These are phyloP conservation scores for Oryctes rhinoceros DNA, from an alignment of 1,140 invertebrate genomes.

Conservation along the genomic window DNA sequence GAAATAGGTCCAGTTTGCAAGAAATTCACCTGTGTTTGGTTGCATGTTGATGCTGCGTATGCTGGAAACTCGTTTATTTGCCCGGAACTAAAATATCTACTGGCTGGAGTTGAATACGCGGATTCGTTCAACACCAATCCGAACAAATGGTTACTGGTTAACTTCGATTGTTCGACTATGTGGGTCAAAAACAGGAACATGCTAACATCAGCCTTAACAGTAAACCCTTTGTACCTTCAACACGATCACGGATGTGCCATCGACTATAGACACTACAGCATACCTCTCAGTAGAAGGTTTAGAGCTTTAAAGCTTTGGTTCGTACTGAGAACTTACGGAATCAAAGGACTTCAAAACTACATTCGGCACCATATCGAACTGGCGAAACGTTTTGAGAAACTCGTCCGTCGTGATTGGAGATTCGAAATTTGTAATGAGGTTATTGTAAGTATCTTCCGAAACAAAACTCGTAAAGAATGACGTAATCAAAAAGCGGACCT, in stretches of 20 bases:
- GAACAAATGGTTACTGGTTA: conserved; percentile 97
- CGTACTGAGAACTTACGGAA: conserved; percentile 92
- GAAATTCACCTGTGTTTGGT: conserved; percentile 81
- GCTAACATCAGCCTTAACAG: conserved; percentile 85
- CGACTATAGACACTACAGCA: conserved; percentile 98
- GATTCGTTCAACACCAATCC: conserved; percentile 98
- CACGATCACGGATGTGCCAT: conserved; percentile 97
- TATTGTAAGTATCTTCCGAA: conserved; percentile 72
- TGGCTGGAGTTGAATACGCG: conserved; percentile 83
- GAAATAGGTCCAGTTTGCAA: conserved; percentile 91
- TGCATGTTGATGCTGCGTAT: conserved; percentile 92
- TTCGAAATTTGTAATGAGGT: conserved; percentile 97
- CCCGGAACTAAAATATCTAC: conserved; percentile 86
- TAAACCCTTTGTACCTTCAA: conserved; percentile 97
- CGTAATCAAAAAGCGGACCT: conserved; percentile 45
- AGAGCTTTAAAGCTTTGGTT: conserved; percentile 97
- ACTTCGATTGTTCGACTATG: conserved; percentile 97
- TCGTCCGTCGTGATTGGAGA: conserved; percentile 84
- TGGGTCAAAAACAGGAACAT: conserved; percentile 87
- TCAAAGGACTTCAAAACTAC: conserved; percentile 91
- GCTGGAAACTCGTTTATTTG: conserved; percentile 95
- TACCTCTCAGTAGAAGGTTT: conserved; percentile 92
- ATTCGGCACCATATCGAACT: conserved; percentile 91
- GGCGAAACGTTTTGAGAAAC: conserved; percentile 91
- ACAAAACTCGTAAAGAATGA: neutral